Percentiles rank a stretch among this genome's conserved stretches.
These are phyloP conservation scores for Gisinianus flammeolus DNA, from an alignment of 2,888 invertebrate species.

Conservation along the genomic window DNA sequence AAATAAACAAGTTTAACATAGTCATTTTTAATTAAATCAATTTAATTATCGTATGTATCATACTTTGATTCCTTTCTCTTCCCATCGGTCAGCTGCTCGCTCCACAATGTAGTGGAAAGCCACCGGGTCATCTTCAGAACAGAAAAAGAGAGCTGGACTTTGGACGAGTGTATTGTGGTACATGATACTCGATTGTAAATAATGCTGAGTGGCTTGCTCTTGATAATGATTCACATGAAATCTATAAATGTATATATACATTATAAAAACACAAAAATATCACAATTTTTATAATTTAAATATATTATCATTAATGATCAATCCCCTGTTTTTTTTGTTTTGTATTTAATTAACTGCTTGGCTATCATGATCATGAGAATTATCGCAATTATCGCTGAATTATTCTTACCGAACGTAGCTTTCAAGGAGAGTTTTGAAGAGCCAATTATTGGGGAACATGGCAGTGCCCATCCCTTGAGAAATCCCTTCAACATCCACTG, in stretches of 20 bases:
- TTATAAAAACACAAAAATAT: no score
- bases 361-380: not conserved
- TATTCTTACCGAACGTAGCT: constrained; percentile 63
- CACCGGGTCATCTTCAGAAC: constrained; percentile 75
- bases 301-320: no score
- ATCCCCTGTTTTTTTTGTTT: not conserved
- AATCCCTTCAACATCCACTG: constrained; percentile 64
- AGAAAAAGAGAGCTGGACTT: constrained; percentile 77
- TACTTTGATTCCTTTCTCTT: constrained; percentile 75
- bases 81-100: constrained; percentile 76
- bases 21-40: no score
- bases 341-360: not conserved
- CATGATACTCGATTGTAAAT: constrained; percentile 79
- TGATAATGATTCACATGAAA: constrained; percentile 85
- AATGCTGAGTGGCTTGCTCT: constrained; percentile 81
- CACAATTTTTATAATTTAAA: not conserved
- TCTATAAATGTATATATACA: constrained; percentile 65
- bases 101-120: constrained; percentile 76
- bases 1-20: no score
- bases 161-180: constrained; percentile 79
- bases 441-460: constrained; percentile 64
- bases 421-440: constrained; percentile 63
- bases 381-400: no score
- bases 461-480: constrained; percentile 66
- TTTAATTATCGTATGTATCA: constrained; percentile 63